phyloP scores from a whole-genome alignment of 2,888 invertebrate species.

The Frankliniella fusca region DNA sequence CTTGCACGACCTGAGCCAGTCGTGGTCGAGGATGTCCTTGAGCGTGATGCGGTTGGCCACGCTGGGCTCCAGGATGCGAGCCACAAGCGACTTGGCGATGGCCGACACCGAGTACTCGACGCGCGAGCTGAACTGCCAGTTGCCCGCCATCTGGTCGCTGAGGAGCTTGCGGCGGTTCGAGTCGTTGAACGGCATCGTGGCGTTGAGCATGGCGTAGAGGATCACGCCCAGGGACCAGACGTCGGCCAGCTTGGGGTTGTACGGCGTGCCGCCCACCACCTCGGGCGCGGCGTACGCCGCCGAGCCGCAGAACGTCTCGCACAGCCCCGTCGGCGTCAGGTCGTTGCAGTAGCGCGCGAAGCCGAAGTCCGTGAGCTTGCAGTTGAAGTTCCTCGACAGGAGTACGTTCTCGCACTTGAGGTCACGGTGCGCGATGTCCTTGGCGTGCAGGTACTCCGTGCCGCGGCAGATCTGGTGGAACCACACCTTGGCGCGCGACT shows the following conservation, averaged over 20 bases:
- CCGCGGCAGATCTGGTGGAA: conserved; percentile 82
- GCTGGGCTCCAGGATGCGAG: conserved; percentile 79
- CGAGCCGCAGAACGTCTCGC: conserved; percentile 92
- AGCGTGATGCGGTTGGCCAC: conserved; percentile 70
- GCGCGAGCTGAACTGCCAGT: conserved; percentile 71
- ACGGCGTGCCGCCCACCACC: conserved; percentile 82
- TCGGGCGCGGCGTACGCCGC: conserved; percentile 96
- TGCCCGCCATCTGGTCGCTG: conserved; percentile 75
- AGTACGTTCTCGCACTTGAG: conserved; percentile 90
- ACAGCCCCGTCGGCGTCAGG: conserved; percentile 69
- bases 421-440: conserved; percentile 84
- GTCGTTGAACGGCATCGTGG: conserved; percentile 91
- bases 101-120: conserved; percentile 65
- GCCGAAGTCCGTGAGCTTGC: conserved; percentile 91
- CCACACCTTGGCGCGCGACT: conserved; percentile 76
- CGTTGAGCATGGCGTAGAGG: conserved; percentile 89
- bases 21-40: conserved; percentile 68
- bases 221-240: conserved; percentile 92
- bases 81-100: conserved; percentile 70
- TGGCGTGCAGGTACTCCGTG: conserved; percentile 74
- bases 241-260: conserved; percentile 84
- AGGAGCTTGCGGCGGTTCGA: conserved; percentile 75
- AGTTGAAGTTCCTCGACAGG: conserved; percentile 75
- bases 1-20: conserved; percentile 58
- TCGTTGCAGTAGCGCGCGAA: conserved; percentile 80